Evolutionary conservation across 2,888 invertebrate genomes (phyloP).

Genomic region (Dicycla oo): DNA sequence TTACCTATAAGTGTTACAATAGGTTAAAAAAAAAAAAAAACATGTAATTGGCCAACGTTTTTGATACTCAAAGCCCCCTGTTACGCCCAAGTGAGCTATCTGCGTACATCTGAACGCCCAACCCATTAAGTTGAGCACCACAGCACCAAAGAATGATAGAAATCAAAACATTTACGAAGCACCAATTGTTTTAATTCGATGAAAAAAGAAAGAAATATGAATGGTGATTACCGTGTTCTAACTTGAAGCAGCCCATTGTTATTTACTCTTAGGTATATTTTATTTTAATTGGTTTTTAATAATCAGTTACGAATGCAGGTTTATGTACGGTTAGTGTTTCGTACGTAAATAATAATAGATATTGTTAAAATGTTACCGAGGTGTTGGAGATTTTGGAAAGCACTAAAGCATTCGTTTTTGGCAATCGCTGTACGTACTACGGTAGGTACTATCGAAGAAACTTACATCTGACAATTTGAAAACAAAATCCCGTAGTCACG

Average conservation of each 20-base stretch:
- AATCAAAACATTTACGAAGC: constrained; percentile 75
- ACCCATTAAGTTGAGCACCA: constrained; percentile 65
- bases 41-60: not conserved
- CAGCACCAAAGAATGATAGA: constrained; percentile 74
- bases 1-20: too few relatives aligned
- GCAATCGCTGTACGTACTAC: too few relatives aligned
- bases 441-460: too few relatives aligned
- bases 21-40: constrained; percentile 2
- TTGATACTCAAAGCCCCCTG: not conserved
- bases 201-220: constrained; percentile 84
- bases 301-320: constrained; percentile 68
- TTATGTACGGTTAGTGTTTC: constrained; percentile 28
- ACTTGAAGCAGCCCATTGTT: constrained; percentile 81
- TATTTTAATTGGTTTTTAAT: constrained; percentile 80
- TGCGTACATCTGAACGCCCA: constrained; percentile 20
- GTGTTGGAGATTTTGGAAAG: too few relatives aligned
- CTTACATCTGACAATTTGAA: too few relatives aligned
- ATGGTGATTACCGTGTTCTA: constrained; percentile 84
- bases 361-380: not conserved
- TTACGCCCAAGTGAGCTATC: constrained; percentile 32
- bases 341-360: constrained; percentile 40
- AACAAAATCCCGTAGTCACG: too few relatives aligned
- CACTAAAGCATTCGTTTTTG: too few relatives aligned
- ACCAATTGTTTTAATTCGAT: constrained; percentile 86
- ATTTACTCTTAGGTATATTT: constrained; percentile 69